phyloP scores from a whole-genome alignment of 1,140 invertebrate species.

The Drosophila aff. region DNA sequence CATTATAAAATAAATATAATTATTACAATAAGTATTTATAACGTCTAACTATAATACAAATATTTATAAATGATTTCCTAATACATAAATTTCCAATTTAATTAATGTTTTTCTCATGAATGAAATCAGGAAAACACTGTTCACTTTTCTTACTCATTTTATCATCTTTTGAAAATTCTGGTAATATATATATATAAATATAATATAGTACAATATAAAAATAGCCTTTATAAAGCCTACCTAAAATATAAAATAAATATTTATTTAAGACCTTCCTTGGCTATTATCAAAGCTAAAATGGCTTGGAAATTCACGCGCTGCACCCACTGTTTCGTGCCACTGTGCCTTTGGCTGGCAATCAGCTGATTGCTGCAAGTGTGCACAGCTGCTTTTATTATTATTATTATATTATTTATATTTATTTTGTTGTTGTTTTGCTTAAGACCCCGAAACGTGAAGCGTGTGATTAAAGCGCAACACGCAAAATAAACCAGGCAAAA shows the following conservation, averaged over 20 bases:
- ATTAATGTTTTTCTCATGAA: too few relatives aligned
- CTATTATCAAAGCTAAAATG: not conserved
- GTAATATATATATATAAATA: too few relatives aligned
- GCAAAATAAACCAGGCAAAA: constrained; percentile 30
- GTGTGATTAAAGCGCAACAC: constrained; percentile 38
- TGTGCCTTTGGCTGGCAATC: constrained; percentile 43
- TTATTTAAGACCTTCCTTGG: not conserved
- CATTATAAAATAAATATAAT: too few relatives aligned
- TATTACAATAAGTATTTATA: too few relatives aligned
- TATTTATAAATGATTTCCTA: too few relatives aligned
- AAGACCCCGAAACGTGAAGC: constrained; percentile 38
- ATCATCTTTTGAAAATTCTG: too few relatives aligned
- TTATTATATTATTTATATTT: constrained; percentile 3
- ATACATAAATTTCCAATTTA: too few relatives aligned
- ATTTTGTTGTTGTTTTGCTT: constrained; percentile 16
- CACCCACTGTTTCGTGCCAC: constrained; percentile 22
- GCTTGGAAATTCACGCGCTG: not conserved
- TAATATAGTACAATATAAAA: too few relatives aligned
- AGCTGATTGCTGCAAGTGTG: constrained; percentile 52
- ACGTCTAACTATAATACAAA: too few relatives aligned
- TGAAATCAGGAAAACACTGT: too few relatives aligned
- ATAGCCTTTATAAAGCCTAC: too few relatives aligned
- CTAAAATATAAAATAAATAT: not conserved
- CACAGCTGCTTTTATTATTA: constrained; percentile 51
- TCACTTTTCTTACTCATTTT: too few relatives aligned